Conservation (phyloP, 1,140 invertebrate species). For the Tetranychus cinnabarinus region DNA sequence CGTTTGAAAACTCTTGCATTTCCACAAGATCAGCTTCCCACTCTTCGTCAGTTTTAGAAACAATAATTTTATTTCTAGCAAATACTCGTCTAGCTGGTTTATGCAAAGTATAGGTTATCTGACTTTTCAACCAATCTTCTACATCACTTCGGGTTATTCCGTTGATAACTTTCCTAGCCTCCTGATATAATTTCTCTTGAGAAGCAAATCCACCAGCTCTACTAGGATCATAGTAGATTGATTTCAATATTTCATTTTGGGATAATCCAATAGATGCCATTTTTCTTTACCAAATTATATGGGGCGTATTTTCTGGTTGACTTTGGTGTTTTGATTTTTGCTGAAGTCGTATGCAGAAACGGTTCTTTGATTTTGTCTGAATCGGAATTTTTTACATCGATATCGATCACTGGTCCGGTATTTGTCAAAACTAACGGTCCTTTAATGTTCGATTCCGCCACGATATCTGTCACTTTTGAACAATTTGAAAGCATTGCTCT, state of each 20-base stretch:
- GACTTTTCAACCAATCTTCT: neutral
- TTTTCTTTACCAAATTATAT: no score
- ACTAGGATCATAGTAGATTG: neutral
- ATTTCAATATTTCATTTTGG: neutral
- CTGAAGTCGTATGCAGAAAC: no score
- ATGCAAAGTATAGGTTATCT: constrained; percentile 12
- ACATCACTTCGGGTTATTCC: neutral
- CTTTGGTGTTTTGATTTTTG: no score
- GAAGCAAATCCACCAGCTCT: neutral
- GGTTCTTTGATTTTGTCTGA: no score
- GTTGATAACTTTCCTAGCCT: neutral
- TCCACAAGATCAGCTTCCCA: constrained; percentile 13
- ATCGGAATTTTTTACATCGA: no score
- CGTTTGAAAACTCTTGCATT: constrained; percentile 6
- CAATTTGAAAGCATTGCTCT: no score
- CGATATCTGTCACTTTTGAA: no score
- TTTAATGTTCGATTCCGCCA: no score
- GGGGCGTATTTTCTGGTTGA: no score
- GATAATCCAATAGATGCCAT: neutral
- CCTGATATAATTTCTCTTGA: neutral
- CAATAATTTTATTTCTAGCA: constrained; percentile 6
- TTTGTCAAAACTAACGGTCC: no score
- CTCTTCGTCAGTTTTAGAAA: neutral
- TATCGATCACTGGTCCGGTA: no score
- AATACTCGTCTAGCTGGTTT: constrained; percentile 13